Evolutionary conservation across 2,888 invertebrate species (phyloP).

Genomic region (Pristionchus mayeri): DNA sequence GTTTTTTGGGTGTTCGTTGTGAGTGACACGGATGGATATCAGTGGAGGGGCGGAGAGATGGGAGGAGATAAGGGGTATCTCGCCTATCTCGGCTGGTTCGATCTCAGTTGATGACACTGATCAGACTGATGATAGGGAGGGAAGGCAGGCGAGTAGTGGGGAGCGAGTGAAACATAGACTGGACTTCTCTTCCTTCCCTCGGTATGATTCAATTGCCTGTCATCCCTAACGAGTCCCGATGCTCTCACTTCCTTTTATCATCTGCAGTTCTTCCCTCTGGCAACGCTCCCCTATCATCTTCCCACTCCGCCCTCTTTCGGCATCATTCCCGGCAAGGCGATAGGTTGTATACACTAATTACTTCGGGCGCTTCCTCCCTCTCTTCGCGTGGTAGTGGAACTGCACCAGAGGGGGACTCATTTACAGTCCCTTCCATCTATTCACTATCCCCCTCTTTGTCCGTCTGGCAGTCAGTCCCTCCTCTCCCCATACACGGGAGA

Average conservation of each 20-base stretch:
- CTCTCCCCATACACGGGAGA: conserved; percentile 7
- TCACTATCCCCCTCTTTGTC: neutral
- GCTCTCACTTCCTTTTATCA: too few species aligned
- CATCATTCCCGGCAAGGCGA: neutral
- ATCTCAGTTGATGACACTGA: neutral
- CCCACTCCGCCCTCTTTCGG: conserved; percentile 1
- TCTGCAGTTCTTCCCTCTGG: neutral
- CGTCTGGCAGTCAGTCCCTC: neutral
- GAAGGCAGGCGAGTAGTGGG: neutral
- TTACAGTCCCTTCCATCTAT: neutral
- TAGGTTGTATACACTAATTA: conserved; percentile 2
- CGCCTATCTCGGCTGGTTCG: conserved; percentile 28
- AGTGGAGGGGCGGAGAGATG: neutral
- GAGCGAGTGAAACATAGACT: conserved; percentile 20
- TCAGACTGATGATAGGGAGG: neutral
- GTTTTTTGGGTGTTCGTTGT: conserved; percentile 10
- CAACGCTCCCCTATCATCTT: neutral
- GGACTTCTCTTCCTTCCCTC: neutral
- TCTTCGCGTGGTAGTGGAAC: neutral
- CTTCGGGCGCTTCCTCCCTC: neutral
- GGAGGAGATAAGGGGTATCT: neutral
- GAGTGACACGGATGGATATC: neutral
- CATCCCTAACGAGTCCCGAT: neutral
- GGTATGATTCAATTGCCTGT: conserved; percentile 24
- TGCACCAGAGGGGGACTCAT: conserved; percentile 22